Evolutionary conservation across 2,888 invertebrate species (phyloP).

Genomic region (Noctuana brunneofusca): DNA sequence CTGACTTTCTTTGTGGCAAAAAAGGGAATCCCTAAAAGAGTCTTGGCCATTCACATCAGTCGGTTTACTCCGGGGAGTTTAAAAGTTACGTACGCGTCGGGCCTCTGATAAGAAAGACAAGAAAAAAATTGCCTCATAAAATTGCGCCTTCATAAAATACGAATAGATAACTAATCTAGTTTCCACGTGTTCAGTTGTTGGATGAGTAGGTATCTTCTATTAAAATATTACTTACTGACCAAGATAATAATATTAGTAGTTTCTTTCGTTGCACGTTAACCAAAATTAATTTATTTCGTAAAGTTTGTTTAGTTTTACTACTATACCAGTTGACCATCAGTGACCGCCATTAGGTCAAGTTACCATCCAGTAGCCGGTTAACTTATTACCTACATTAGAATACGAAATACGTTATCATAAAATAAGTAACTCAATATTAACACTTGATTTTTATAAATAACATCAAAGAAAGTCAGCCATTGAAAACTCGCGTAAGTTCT

Average conservation of each 20-base stretch:
- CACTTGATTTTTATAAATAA: conserved; percentile 1
- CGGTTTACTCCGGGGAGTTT: conserved; percentile 64
- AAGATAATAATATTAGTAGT: too few species aligned
- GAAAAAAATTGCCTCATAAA: conserved; percentile 58
- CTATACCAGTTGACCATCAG: too few species aligned
- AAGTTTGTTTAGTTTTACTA: too few species aligned
- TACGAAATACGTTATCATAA: background rate
- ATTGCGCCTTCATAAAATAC: conserved; percentile 42
- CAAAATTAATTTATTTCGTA: too few species aligned
- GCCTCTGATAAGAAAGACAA: conserved; percentile 52
- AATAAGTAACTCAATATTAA: background rate
- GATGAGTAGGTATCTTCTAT: background rate
- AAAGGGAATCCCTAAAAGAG: conserved; percentile 65
- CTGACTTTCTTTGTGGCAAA: conserved; percentile 69
- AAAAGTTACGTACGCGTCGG: conserved; percentile 60
- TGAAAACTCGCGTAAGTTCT: background rate
- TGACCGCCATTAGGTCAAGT: too few species aligned
- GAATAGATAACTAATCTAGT: conserved; percentile 6
- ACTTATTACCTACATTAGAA: too few species aligned
- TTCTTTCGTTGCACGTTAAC: too few species aligned
- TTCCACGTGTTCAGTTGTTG: background rate
- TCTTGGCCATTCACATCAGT: conserved; percentile 65
- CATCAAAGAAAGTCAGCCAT: background rate
- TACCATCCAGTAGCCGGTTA: too few species aligned
- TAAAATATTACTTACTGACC: too few species aligned